Evolutionary conservation across 2,888 invertebrate species (phyloP).

Genomic region (Habroteleia sp.): DNA sequence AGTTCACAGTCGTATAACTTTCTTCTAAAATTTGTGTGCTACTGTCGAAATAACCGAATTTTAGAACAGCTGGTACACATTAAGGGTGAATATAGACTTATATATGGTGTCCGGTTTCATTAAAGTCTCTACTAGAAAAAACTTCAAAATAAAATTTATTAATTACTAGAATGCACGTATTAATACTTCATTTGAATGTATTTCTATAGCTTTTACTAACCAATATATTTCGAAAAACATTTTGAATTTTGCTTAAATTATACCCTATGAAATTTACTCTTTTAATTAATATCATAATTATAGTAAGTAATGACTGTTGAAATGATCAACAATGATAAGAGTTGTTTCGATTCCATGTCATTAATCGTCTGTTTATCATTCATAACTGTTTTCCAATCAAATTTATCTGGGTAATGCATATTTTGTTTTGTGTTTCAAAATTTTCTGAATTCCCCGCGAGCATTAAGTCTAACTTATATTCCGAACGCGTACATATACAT

Average conservation of each 20-base stretch:
- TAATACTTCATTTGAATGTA: background rate
- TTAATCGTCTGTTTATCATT: slow-evolving; percentile 37
- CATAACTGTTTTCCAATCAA: slow-evolving; percentile 43
- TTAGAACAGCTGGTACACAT: slow-evolving; percentile 59
- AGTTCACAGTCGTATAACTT: slow-evolving; percentile 74
- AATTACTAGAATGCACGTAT: slow-evolving; percentile 6
- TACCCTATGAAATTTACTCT: no score
- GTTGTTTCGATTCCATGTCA: background rate
- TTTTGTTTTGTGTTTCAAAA: slow-evolving; percentile 60
- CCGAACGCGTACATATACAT: slow-evolving; percentile 57
- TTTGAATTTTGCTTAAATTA: no score
- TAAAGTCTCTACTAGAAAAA: slow-evolving; percentile 32
- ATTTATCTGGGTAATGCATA: slow-evolving; percentile 50
- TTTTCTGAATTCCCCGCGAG: slow-evolving; percentile 46
- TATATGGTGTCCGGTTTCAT: slow-evolving; percentile 60
- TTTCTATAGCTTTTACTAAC: no score
- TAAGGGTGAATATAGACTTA: slow-evolving; percentile 53
- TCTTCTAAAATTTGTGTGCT: slow-evolving; percentile 66
- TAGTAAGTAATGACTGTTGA: no score
- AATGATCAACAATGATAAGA: no score
- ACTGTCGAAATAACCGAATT: slow-evolving; percentile 30
- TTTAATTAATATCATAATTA: no score
- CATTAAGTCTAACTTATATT: slow-evolving; percentile 56
- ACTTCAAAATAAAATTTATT: slow-evolving; percentile 28
- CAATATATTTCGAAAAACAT: no score